A percentile compares a stretch with the other conserved stretches of the same genome.
Evolutionary conservation across 2,797 vertebrate genomes (phyloP).

Genomic region (Ispidina lecontei): DNA sequence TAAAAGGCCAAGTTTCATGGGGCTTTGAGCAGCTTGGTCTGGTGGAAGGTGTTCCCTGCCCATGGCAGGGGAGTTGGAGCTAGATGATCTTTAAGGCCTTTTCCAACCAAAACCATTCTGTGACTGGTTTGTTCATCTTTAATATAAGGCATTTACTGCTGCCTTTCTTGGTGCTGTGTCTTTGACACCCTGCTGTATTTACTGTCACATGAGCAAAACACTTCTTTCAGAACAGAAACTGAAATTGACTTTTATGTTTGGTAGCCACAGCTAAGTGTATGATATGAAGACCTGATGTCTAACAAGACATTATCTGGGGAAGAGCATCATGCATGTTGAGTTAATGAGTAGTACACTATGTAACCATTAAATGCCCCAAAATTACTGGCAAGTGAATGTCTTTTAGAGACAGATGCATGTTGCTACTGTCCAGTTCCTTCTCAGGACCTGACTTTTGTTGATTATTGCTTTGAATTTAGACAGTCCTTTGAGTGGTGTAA

Average conservation of each 20-base stretch:
- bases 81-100: neutral
- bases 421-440: neutral
- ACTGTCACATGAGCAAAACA: neutral
- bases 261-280: neutral
- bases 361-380: neutral
- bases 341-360: neutral
- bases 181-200: neutral
- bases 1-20: neutral
- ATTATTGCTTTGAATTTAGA: neutral
- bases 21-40: neutral
- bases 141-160: neutral
- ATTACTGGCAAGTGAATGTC: neutral
- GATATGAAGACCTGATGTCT: neutral
- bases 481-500: neutral
- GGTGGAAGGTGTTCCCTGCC: neutral
- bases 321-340: neutral
- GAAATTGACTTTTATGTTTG: neutral
- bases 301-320: neutral
- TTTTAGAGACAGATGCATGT: neutral
- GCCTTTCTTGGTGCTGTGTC: neutral
- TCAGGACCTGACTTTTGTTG: neutral
- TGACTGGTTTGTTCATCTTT: neutral
- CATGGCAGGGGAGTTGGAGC: neutral
- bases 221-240: neutral
- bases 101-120: neutral